Evolutionary conservation across 2,888 invertebrate species (phyloP), one percentile per base, ranked within the genome.

Genomic region (Sminthurides aquaticus): DNA sequence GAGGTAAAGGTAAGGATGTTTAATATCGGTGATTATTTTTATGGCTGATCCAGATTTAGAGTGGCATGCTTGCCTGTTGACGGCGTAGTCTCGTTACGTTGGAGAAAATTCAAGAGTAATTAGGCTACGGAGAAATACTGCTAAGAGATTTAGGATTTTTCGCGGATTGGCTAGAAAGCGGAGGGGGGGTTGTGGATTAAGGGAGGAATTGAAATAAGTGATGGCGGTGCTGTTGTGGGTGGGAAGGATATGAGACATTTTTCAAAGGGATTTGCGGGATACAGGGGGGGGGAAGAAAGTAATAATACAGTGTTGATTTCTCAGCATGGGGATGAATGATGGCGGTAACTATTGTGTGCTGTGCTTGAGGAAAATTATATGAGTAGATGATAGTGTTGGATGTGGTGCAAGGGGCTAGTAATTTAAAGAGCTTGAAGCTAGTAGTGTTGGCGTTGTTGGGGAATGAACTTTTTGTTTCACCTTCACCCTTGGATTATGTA

Each of bases 401-500:
- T 22, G 52, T 52, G 52, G 52, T 52, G 52, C 22, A 52, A 18
- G 52, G 52, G 20, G 5, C 20, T 52, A 20, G 22, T 20, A 8
- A 52, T 18, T 15, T 52, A 18, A 18, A 5, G 52, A 52, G 20
- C n/a, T n/a, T 34, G 15, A 34, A 34, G 43, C 43, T 34, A 11
- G 5, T 34, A 34, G 15, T 15, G 15, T 34, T n/a, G 43, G 43
- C 43, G 18, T 18, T 20, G 18, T 8, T 52, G 52, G 52, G 52
- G 52, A 52, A 52, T 52, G 52, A 52, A 52, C 52, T 52, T 20
- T 52, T 18, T 15, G 22, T 52, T 52, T 52, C 18, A 22, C 52
- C 52, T 52, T 52, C 52, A 52, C 52, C 52, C 52, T 52, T 15
- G 22, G 22, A 52, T 15, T 22, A 52, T 52, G 52, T 22, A 52